Percentiles rank a stretch among this genome's conserved stretches.
These are phyloP conservation scores for Magallana ariakensis DNA, from an alignment of 1,140 invertebrate species.

Conservation along the genomic window DNA sequence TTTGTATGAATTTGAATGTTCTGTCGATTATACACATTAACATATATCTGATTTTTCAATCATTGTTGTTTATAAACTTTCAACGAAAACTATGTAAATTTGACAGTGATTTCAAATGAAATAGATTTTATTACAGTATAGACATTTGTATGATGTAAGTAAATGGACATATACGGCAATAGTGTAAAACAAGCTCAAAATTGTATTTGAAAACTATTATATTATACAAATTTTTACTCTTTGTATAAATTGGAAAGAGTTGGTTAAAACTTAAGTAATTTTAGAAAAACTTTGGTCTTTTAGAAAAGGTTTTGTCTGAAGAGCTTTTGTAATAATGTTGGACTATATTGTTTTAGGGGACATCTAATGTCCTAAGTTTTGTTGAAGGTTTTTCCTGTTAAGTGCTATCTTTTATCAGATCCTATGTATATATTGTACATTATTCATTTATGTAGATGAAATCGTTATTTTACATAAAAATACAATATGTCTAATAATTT, in stretches of 20 bases:
- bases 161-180: too few species aligned
- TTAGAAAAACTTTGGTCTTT: background rate
- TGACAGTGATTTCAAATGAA: background rate
- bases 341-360: background rate
- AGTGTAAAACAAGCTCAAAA: background rate
- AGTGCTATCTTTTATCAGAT: constrained; percentile 34
- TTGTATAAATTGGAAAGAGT: background rate
- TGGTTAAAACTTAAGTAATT: background rate
- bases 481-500: constrained; percentile 15
- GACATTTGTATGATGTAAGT: too few species aligned
- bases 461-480: constrained; percentile 37
- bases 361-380: constrained; percentile 1
- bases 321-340: background rate
- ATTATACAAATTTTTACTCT: background rate
- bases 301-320: background rate
- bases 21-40: background rate
- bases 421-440: constrained; percentile 35
- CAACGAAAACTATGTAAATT: background rate
- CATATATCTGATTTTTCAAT: background rate
- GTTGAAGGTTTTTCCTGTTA: constrained; percentile 17
- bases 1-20: background rate
- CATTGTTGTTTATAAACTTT: background rate
- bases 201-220: background rate
- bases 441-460: constrained; percentile 39
- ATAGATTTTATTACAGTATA: too few species aligned